These are phyloP conservation scores for Junonia oenone DNA, from an alignment of 2,888 invertebrate species.

Conservation along the genomic window DNA sequence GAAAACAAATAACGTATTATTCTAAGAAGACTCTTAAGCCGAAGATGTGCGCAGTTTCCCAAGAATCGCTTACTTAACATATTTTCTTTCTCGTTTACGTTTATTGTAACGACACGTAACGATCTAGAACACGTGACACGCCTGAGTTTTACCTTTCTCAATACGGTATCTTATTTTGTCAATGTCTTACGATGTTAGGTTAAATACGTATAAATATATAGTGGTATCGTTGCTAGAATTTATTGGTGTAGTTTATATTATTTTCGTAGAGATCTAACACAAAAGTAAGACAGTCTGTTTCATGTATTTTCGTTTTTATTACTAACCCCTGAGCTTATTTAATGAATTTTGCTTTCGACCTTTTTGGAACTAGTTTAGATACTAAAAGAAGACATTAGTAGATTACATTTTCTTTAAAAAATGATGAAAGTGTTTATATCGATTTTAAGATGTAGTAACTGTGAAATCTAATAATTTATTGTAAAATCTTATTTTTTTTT, in stretches of 20 bases:
- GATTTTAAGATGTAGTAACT: too few relatives aligned
- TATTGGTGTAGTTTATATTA: not conserved
- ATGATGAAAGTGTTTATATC: too few relatives aligned
- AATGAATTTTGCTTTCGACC: too few relatives aligned
- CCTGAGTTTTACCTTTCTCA: slow-evolving; percentile 2
- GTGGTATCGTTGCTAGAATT: not conserved
- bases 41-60: slow-evolving; percentile 58
- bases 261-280: too few relatives aligned
- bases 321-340: too few relatives aligned
- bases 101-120: slow-evolving; percentile 49
- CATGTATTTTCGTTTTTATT: too few relatives aligned
- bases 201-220: not conserved
- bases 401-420: too few relatives aligned
- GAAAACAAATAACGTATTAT: slow-evolving; percentile 12
- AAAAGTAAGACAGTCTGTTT: too few relatives aligned
- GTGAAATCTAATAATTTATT: too few relatives aligned
- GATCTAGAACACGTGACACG: slow-evolving; percentile 34
- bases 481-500: too few relatives aligned
- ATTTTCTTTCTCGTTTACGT: slow-evolving; percentile 64
- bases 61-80: slow-evolving; percentile 73
- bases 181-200: not conserved
- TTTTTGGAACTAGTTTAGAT: too few relatives aligned
- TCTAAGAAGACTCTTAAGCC: slow-evolving; percentile 27
- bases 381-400: too few relatives aligned
- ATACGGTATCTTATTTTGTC: not conserved